Evolutionary conservation across 2,113 vertebrate genomes (phyloP), one percentile per base, ranked within the genome.

Genomic region (Clarias macrocephalus): DNA sequence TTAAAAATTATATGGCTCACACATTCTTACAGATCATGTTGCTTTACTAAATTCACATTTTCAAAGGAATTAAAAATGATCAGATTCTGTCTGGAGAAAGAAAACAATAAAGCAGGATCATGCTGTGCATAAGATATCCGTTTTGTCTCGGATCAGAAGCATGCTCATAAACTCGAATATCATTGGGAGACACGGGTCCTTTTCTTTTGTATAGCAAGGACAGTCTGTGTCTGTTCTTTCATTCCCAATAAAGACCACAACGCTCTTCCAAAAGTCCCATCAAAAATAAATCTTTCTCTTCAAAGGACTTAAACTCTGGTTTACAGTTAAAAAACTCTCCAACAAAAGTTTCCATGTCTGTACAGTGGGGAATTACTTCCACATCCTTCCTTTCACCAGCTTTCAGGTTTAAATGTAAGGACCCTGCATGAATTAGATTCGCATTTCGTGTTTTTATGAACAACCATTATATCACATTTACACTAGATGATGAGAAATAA

Each of bases 141-240:
- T 48, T 80, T 70, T 85, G 56, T 85, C 82, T 72, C n/a, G 25
- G 68, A 56, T 52, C 30, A 72, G 62, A 87, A 82, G 30, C 16
- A 80, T 85, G n/a, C 70, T 68, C 28, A 63, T 75, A 59, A 82
- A 73, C 52, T 48, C 59, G 33, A 88, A 80, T 25, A 48, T 82
- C 66, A 82, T 30, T 37, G 18, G 21, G 59, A 88, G 76, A 85
- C 54, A 81, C 66, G 54, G 30, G 16, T 56, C 25, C 57, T 87
- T 60, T 83, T 75, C 57, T 83, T 77, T 66, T 25, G 48, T 48
- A 66, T 66, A 66, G 70, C 80, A 25, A 28, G 25, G 85, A 82
- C 28, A 83, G 81, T 56, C 48, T 66, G 62, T 42, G 48, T 83
- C 86, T 83, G 72, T 54, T 86, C 85, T 87, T 77, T 87, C 81